phyloP scores from a whole-genome alignment of 2,113 vertebrate species.

The Grantiella picta region DNA sequence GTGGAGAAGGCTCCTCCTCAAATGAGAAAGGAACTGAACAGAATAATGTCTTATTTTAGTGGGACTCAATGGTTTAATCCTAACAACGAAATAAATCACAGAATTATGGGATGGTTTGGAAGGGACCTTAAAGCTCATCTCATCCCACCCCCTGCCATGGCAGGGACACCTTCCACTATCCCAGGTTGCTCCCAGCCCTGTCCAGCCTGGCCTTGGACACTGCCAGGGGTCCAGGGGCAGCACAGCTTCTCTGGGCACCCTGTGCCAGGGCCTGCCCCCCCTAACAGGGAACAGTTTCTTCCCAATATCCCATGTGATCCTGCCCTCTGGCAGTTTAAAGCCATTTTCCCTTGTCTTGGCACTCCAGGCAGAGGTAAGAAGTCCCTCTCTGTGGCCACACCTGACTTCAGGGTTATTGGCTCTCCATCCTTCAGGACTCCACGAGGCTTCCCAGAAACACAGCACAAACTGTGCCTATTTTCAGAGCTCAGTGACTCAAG shows the following conservation, averaged over 20 bases:
- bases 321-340: not conserved
- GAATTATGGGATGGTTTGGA: not conserved
- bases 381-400: not conserved
- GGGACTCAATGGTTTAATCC: not conserved
- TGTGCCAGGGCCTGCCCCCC: not conserved
- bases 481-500: not conserved
- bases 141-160: not conserved
- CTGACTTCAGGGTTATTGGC: not conserved
- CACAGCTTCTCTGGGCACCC: not conserved
- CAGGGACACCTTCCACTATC: not conserved
- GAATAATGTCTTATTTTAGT: not conserved
- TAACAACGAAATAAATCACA: not conserved
- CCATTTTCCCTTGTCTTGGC: not conserved
- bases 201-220: not conserved
- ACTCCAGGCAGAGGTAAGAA: not conserved
- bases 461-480: not conserved
- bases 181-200: fast-evolving
- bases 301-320: not conserved
- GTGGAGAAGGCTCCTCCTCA: not conserved
- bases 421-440: not conserved
- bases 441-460: not conserved
- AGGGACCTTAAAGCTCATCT: not conserved
- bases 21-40: not conserved
- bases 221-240: not conserved
- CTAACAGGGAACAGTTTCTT: not conserved